phyloP scores from a whole-genome alignment of 2,888 invertebrate species.

The Drosophila mimica region DNA sequence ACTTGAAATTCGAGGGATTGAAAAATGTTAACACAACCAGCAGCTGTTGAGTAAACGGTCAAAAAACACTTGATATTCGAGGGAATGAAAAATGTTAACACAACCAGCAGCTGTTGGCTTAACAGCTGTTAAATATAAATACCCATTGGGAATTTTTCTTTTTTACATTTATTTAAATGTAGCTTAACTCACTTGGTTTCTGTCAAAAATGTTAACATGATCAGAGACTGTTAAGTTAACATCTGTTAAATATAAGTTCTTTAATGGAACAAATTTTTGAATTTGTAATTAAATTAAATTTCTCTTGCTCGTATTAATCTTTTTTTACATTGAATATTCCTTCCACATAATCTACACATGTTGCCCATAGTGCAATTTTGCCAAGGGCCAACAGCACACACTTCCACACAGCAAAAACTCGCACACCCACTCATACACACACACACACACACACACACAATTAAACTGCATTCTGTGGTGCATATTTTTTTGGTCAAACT shows the following conservation, averaged over 20 bases:
- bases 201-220: no score
- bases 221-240: neutral
- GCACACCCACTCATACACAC: neutral
- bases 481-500: constrained; percentile 35
- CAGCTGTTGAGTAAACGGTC: no score
- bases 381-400: constrained; percentile 20
- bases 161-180: no score
- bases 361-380: constrained; percentile 3
- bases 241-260: neutral
- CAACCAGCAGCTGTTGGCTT: neutral
- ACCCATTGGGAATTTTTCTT: no score
- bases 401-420: constrained; percentile 1
- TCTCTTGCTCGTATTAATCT: fast-evolving
- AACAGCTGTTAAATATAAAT: neutral
- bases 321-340: neutral
- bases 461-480: constrained; percentile 64
- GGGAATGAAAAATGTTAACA: neutral
- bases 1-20: no score
- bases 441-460: constrained; percentile 40
- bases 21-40: neutral
- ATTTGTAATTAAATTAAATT: neutral
- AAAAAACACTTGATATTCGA: neutral
- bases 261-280: neutral
- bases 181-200: no score
- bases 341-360: neutral